Evolutionary conservation across 2,888 invertebrate species (phyloP).

Genomic region (Lymantria dispar): DNA sequence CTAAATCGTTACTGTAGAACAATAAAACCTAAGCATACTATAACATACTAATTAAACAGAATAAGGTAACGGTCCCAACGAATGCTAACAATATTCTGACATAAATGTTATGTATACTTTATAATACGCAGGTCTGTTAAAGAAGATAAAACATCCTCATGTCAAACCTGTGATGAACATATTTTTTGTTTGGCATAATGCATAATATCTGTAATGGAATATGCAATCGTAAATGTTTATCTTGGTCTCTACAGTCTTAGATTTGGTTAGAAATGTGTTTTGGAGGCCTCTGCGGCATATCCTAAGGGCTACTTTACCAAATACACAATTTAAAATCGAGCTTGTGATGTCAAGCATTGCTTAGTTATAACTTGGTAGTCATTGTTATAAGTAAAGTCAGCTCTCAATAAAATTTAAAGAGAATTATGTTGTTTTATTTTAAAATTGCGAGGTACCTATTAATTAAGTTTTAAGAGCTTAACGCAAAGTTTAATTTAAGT

Average conservation of each 20-base stretch:
- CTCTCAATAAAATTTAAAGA: constrained; percentile 45
- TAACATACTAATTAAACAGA: too few species aligned
- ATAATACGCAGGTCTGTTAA: too few species aligned
- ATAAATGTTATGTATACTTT: too few species aligned
- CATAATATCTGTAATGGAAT: too few species aligned
- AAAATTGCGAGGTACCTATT: neutral
- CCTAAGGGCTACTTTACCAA: constrained; percentile 70
- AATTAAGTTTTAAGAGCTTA: too few species aligned
- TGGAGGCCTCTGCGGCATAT: constrained; percentile 15
- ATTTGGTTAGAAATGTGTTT: constrained; percentile 7
- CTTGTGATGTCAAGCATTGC: constrained; percentile 26
- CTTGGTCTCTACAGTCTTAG: constrained; percentile 3
- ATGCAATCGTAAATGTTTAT: neutral
- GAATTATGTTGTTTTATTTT: constrained; percentile 18
- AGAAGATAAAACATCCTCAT: too few species aligned
- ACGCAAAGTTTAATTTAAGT: too few species aligned
- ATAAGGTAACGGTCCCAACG: too few species aligned
- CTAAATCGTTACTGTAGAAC: constrained; percentile 1
- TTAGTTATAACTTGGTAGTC: constrained; percentile 56
- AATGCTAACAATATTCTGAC: too few species aligned
- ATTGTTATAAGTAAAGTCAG: constrained; percentile 58
- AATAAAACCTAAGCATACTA: too few species aligned
- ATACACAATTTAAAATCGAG: constrained; percentile 48
- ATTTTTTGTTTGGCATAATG: too few species aligned
- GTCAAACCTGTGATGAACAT: too few species aligned